Base-by-base conservation (phyloP, 2,113 vertebrate species). In the Turdus rufiventris region DNA sequence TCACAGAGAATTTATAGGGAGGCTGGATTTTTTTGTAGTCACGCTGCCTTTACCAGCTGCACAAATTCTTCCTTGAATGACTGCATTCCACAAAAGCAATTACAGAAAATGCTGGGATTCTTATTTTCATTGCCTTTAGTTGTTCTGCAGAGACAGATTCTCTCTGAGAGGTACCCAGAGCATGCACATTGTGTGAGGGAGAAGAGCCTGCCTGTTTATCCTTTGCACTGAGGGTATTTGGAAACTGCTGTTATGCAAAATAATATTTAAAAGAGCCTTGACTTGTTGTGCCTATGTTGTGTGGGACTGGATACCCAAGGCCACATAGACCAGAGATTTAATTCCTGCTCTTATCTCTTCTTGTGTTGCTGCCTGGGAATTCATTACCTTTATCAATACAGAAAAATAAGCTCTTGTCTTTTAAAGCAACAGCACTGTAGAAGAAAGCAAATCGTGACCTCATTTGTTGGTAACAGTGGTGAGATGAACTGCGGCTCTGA, bases 401-500 rank as follows among this genome's bases (percentile, higher is more conserved):
- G 45, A 34, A 48, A 38, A 58, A 45, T 13, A 28, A 73, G 7
- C 20, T 58, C 42, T 66, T 79, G n/a, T 50, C 54, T 88, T 85
- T 79, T 81, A 88, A 76, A 79, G 71, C 43, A 83, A 18, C 43
- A 63, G 28, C 20, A 7, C 45, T 31, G 17, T 47, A 50, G 36
- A 77, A 66, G 54, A 63, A 84, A 73, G 71, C 42, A 85, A 93
- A 61, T 60, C 1, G 2, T 77, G 78, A 76, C 75, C 88, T 93
- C 68, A 5, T 86, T 89, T 93, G 76, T 45, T 63, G 25, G 40
- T 75, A 54, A 81, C 68, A 77, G 33, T 9, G 11, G 28, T 57
- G 62, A 89, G 92, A 74, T 63, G 76, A 67, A 57, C 86, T 71
- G 68, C 56, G 62, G 61, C 91, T 84, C 95, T 93, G 95, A 93